Evolutionary conservation across 2,113 vertebrate species (phyloP), one percentile per base, ranked within the genome.

Genomic region (Trinectes maculatus): DNA sequence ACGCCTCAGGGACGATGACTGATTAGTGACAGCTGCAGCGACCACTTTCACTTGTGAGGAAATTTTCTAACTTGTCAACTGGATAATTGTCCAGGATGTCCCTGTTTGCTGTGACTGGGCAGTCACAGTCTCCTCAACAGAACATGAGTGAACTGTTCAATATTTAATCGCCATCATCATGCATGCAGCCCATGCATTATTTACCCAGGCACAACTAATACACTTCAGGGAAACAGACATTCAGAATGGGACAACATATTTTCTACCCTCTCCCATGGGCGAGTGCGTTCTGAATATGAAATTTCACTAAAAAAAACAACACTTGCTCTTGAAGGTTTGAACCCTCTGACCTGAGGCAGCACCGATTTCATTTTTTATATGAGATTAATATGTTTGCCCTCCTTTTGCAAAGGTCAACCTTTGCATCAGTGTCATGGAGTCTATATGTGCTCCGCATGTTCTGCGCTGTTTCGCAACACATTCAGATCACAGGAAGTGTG

Each of bases 151-250:
- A 87, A 74, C 73, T 73, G 51, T 52, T 90, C 48, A 90, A 89
- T 89, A 90, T 89, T 90, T 89, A 37, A 89, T 89, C 52, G 36
- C 65, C 61, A 79, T 79, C 84, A 79, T 88, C 73, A 70, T 79
- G 82, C 71, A n/a, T 71, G 25, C 79, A 74, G 68, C 83, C 86
- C 74, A 84, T 89, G 56, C 36, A 87, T 87, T 85, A 86, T 86
- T 86, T 64, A 87, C 10, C n/a, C n/a, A 24, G 63, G 71, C 63
- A 79, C 75, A 69, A 82, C 64, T 83, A 80, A 79, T 72, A 82
- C 66, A 84, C 77, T 74, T 64, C 10, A 37, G 82, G 62, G 70
- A 75, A 85, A 79, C 36, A 72, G 55, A 81, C 48, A 60, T 71
- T 57, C 31, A 6, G 47, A 79, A 26, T 18, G 24, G 29, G 26